Conservation (phyloP, 2,113 vertebrate species). For the Fulica atra region DNA sequence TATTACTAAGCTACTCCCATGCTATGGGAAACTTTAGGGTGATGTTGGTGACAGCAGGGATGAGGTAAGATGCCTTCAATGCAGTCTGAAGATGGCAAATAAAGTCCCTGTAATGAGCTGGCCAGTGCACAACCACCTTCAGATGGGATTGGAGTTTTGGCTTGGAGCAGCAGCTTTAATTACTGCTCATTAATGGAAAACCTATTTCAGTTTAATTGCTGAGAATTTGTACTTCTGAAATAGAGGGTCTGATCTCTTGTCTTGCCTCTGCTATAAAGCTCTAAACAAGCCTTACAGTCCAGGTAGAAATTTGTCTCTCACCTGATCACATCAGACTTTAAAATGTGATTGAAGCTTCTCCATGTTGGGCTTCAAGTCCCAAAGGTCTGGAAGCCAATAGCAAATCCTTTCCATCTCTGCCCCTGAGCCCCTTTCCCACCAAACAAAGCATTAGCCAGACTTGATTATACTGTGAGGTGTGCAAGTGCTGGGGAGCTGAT, state of each 20-base stretch:
- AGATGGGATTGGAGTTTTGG: neutral
- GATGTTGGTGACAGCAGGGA: neutral
- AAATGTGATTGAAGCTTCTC: neutral
- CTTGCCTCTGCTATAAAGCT: neutral
- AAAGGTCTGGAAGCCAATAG: neutral
- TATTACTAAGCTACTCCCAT: no score
- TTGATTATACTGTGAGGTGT: neutral
- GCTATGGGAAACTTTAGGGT: neutral
- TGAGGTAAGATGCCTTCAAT: neutral
- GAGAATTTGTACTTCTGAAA: neutral
- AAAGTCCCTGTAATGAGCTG: neutral
- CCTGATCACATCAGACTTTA: neutral
- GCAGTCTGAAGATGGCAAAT: neutral
- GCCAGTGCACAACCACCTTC: neutral
- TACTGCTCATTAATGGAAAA: constrained; percentile 5
- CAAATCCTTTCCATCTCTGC: neutral
- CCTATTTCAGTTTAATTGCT: neutral
- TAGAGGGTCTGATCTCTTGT: neutral
- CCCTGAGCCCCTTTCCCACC: neutral
- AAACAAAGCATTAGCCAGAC: neutral
- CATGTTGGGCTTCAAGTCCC: neutral
- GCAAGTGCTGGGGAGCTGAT: neutral
- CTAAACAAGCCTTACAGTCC: neutral
- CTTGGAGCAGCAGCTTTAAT: neutral
- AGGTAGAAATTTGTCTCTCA: neutral